phyloP scores from a whole-genome alignment of 2,888 invertebrate genomes.

The Andrena minutula region DNA sequence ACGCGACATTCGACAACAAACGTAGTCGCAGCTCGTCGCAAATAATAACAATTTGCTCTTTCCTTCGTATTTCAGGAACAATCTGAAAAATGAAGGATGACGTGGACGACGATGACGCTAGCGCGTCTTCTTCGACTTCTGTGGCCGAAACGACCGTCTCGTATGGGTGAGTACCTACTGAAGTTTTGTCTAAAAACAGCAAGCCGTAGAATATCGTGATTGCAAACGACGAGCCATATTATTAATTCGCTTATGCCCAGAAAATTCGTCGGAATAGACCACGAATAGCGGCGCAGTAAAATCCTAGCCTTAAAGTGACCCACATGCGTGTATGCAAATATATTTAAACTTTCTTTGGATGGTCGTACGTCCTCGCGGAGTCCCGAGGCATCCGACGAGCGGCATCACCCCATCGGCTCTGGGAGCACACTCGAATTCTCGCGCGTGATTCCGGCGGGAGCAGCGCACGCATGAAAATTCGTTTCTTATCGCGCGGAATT shows the following conservation, averaged over 20 bases:
- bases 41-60: not conserved
- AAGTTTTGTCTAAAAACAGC: not conserved
- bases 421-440: conserved; percentile 24
- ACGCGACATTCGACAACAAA: too few species aligned
- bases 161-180: conserved; percentile 70
- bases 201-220: too few species aligned
- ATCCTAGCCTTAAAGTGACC: too few species aligned
- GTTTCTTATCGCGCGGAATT: conserved; percentile 51
- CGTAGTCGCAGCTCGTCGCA: not conserved
- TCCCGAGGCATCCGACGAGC: not conserved
- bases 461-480: conserved; percentile 30
- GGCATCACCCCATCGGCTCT: not conserved
- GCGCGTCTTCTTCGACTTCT: conserved; percentile 69
- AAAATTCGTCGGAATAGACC: too few species aligned
- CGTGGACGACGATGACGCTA: conserved; percentile 76
- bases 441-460: conserved; percentile 23
- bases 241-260: too few species aligned
- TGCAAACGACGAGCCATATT: too few species aligned
- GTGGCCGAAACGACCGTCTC: conserved; percentile 70
- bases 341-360: not conserved
- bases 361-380: not conserved
- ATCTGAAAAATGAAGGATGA: conserved; percentile 78
- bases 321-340: too few species aligned
- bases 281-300: too few species aligned
- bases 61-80: conserved; percentile 58